Evolutionary conservation across 2,113 vertebrate species (phyloP).

Genomic region (Ploceus nigricollis): DNA sequence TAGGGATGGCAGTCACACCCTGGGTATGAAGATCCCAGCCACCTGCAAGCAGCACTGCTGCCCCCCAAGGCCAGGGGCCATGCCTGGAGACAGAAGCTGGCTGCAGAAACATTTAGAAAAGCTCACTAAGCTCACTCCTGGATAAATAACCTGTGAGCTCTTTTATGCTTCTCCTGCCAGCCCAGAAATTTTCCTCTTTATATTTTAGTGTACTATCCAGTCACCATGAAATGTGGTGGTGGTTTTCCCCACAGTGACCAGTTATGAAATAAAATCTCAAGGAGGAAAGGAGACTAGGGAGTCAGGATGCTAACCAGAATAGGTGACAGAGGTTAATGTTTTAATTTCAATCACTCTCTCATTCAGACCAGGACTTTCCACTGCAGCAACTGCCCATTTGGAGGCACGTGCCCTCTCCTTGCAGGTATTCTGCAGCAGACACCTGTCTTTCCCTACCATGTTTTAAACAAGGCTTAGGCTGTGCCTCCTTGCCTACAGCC

Average conservation of each 20-base stretch:
- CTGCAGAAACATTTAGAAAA: background rate
- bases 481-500: background rate
- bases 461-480: background rate
- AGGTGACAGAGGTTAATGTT: background rate
- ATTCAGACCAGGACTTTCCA: background rate
- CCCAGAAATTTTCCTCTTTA: background rate
- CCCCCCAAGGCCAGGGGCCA: background rate
- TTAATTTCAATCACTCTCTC: background rate
- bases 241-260: background rate
- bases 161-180: background rate
- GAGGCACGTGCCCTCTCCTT: accelerated
- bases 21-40: background rate
- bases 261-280: background rate
- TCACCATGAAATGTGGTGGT: background rate
- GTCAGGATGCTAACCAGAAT: background rate
- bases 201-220: background rate
- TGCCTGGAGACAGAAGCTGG: too few species aligned
- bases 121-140: background rate
- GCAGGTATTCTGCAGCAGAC: background rate
- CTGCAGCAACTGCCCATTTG: background rate
- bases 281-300: background rate
- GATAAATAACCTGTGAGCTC: background rate
- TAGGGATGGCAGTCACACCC: accelerated
- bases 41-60: background rate
- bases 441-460: background rate